phyloP scores from a whole-genome alignment of 2,888 invertebrate species.

The Andricus quercusramuli region DNA sequence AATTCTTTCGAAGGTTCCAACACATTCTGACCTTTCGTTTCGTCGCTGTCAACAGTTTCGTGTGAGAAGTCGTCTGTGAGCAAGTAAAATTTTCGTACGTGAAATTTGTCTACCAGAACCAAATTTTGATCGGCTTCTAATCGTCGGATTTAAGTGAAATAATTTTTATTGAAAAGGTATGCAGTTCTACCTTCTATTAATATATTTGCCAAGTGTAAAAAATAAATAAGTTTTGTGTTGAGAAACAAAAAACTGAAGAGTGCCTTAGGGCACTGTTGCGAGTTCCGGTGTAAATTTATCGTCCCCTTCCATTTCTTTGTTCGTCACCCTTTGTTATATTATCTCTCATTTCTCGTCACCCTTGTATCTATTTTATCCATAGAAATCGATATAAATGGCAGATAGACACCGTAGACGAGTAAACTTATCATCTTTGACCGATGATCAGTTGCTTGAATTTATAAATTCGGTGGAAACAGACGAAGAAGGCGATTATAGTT shows the following conservation, averaged over 20 bases:
- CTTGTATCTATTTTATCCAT: not conserved
- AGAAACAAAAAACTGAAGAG: not conserved
- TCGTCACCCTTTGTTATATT: not conserved
- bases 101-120: too few species aligned
- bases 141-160: too few species aligned
- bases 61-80: too few species aligned
- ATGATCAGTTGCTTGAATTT: not conserved
- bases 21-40: too few species aligned
- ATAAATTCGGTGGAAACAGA: not conserved
- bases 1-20: too few species aligned
- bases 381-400: not conserved
- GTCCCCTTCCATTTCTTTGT: not conserved
- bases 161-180: too few species aligned
- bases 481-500: not conserved
- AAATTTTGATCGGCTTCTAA: too few species aligned
- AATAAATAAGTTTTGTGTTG: too few species aligned
- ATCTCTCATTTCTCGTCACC: not conserved
- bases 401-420: not conserved
- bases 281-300: not conserved
- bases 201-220: too few species aligned
- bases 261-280: conserved; percentile 1
- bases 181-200: too few species aligned
- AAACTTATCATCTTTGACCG: not conserved
- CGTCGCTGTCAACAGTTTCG: too few species aligned
- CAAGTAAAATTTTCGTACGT: too few species aligned